Evolutionary conservation across 2,113 vertebrate species (phyloP).

Genomic region (Dipodomys merriami): DNA sequence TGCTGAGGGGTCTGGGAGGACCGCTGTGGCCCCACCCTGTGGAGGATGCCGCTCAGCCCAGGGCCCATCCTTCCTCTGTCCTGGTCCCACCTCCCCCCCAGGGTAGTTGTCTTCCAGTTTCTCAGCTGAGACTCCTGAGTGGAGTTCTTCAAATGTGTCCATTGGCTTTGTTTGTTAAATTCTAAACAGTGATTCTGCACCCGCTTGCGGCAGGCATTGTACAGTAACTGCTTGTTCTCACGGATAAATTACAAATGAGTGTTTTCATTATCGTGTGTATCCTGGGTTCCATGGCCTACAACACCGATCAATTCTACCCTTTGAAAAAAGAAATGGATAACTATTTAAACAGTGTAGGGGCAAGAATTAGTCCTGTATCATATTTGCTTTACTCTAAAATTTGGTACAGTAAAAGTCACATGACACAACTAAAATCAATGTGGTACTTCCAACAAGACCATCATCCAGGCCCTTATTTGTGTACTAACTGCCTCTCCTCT

Average conservation of each 20-base stretch:
- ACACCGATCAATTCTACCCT: background rate
- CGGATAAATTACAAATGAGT: background rate
- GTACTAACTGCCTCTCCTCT: background rate
- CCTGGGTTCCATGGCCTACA: background rate
- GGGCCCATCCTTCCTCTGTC: background rate
- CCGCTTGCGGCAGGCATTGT: background rate
- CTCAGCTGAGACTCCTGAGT: background rate
- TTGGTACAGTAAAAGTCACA: background rate
- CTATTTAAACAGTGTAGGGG: background rate
- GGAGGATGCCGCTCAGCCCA: too few relatives aligned
- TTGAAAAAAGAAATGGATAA: background rate
- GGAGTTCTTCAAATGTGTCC: background rate
- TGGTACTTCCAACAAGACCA: background rate
- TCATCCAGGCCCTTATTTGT: background rate
- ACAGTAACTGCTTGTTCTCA: background rate
- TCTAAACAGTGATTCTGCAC: background rate
- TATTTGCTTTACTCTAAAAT: background rate
- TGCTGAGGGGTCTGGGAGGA: accelerated
- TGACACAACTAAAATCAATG: background rate
- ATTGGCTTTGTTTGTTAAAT: background rate
- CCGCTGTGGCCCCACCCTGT: too few relatives aligned
- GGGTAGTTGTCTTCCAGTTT: background rate
- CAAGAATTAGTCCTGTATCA: background rate
- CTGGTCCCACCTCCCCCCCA: background rate
- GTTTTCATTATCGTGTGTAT: background rate